Conservation (phyloP, 1,140 invertebrate species). For the Magallana ariakensis region DNA sequence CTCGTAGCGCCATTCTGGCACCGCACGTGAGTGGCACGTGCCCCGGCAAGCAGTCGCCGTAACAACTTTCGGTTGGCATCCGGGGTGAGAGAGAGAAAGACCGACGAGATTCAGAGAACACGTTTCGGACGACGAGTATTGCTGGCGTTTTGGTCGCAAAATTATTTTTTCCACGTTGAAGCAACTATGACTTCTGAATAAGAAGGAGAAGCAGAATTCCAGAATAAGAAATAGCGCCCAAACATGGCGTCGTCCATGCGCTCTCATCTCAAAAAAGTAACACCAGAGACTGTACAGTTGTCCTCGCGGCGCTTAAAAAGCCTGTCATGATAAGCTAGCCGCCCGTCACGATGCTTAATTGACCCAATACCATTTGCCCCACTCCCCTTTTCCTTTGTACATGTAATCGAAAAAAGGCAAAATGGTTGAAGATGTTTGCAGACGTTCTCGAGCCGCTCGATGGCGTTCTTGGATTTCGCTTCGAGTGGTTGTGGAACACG, state of each 20-base stretch:
- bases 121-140: slow-evolving; percentile 30
- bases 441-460: background rate
- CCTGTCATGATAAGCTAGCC: background rate
- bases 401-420: too few relatives aligned
- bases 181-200: background rate
- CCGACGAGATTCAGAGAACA: slow-evolving; percentile 3
- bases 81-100: slow-evolving; percentile 26
- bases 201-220: background rate
- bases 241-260: background rate
- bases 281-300: background rate
- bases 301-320: background rate
- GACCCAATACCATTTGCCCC: too few relatives aligned
- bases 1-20: slow-evolving; percentile 57
- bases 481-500: background rate
- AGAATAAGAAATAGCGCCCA: background rate
- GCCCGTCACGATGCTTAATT: too few relatives aligned
- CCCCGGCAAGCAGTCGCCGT: slow-evolving; percentile 48
- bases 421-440: background rate
- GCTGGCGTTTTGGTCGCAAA: background rate
- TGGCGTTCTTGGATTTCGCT: background rate
- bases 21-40: slow-evolving; percentile 56
- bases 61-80: slow-evolving; percentile 44
- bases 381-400: too few relatives aligned
- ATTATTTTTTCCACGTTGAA: background rate
- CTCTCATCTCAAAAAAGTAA: background rate